Percentiles rank a stretch among this genome's conserved stretches.
Evolutionary conservation across 2,113 vertebrate genomes (phyloP).

Genomic region (Engystomops pustulosus): DNA sequence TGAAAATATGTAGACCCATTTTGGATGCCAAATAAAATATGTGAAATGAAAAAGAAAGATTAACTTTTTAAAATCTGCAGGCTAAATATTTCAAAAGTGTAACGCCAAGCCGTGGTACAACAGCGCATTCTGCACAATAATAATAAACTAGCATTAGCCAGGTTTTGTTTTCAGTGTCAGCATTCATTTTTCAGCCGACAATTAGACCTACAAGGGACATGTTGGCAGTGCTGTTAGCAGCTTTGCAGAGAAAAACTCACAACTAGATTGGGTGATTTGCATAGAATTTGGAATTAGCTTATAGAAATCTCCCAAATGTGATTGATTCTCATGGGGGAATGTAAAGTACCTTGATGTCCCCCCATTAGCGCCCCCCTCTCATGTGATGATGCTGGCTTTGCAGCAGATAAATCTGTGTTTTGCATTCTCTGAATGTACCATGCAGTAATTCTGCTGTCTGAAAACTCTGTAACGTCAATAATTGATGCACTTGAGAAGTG

Average conservation of each 20-base stretch:
- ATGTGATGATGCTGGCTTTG: conserved; percentile 72
- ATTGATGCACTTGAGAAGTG: conserved; percentile 99
- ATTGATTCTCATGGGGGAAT: conserved; percentile 25
- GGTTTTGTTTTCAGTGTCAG: conserved; percentile 46
- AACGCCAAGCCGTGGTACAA: background rate
- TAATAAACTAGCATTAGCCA: background rate
- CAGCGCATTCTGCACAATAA: background rate
- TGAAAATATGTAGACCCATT: background rate
- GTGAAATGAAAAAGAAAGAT: too few species aligned
- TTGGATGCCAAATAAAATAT: background rate
- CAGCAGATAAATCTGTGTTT: conserved; percentile 85
- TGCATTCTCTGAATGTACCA: conserved; percentile 95
- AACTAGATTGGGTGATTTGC: conserved; percentile 31
- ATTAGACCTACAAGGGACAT: conserved; percentile 51
- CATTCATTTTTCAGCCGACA: conserved; percentile 51
- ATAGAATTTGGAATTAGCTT: conserved; percentile 42
- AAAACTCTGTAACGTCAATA: conserved; percentile 99
- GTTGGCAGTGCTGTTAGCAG: conserved; percentile 47
- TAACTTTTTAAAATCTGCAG: background rate
- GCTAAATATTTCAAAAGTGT: background rate
- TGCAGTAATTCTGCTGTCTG: conserved; percentile 96
- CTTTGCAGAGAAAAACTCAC: conserved; percentile 38
- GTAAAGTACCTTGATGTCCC: conserved; percentile 28
- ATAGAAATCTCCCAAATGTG: conserved; percentile 23
- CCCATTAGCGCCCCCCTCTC: conserved; percentile 59